Evolutionary conservation across 1,140 invertebrate genomes (phyloP).

Genomic region (Drosophila takahashii): DNA sequence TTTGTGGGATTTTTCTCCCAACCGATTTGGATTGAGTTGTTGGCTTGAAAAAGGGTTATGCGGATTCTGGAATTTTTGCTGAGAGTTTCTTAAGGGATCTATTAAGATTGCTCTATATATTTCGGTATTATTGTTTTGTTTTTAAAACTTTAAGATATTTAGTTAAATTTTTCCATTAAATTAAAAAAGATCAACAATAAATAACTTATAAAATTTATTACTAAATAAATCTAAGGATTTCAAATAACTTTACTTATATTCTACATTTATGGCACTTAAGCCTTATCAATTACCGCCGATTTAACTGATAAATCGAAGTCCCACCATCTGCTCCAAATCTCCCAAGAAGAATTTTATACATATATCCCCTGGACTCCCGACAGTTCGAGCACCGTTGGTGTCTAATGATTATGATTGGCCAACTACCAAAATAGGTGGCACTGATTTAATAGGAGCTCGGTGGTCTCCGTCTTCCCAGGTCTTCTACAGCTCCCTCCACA

Average conservation of each 20-base stretch:
- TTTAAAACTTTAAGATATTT: too few species aligned
- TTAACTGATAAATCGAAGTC: slow-evolving; percentile 12
- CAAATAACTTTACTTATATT: background rate
- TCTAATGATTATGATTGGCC: slow-evolving; percentile 69
- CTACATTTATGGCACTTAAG: background rate
- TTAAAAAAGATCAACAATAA: too few species aligned
- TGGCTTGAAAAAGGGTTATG: slow-evolving; percentile 25
- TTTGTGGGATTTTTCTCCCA: background rate
- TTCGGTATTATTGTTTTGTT: background rate
- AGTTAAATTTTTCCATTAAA: too few species aligned
- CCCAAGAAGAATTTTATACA: slow-evolving; percentile 1
- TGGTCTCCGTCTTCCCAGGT: slow-evolving; percentile 33
- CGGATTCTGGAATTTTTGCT: background rate
- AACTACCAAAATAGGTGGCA: slow-evolving; percentile 73
- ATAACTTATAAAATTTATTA: too few species aligned
- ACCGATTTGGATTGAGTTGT: slow-evolving; percentile 34
- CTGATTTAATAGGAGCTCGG: slow-evolving; percentile 61
- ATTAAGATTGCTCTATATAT: background rate
- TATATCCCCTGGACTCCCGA: slow-evolving; percentile 6
- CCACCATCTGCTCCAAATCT: slow-evolving; percentile 14
- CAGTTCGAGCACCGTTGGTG: slow-evolving; percentile 44
- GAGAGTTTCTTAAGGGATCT: background rate
- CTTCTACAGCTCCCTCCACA: slow-evolving; percentile 4
- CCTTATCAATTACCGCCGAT: background rate
- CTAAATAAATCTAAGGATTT: too few species aligned